Conservation (phyloP, 2,797 vertebrate species). For the Sebastes trivittatus region DNA sequence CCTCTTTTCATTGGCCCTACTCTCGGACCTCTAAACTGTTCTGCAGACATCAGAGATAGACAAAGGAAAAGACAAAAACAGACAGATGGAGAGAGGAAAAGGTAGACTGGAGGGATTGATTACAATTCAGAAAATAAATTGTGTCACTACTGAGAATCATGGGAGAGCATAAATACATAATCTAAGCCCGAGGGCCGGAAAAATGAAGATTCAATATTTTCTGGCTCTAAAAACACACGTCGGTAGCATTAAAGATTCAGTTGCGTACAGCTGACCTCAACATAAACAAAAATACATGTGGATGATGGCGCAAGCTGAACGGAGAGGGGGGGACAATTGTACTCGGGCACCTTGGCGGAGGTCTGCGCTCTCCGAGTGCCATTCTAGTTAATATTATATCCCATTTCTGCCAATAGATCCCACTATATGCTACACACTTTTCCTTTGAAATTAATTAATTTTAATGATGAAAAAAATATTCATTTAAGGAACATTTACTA, state of each 20-base stretch:
- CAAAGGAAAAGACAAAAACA: constrained; percentile 13
- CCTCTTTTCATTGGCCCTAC: constrained; percentile 22
- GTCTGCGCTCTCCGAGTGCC: too few species aligned
- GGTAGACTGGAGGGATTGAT: constrained; percentile 2
- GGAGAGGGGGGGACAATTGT: too few species aligned
- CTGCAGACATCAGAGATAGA: constrained; percentile 30
- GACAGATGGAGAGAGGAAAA: background rate
- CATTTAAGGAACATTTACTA: background rate
- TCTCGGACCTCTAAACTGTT: constrained; percentile 50
- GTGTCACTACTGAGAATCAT: background rate
- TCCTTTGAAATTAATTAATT: background rate
- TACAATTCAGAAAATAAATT: background rate
- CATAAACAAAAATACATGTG: too few species aligned
- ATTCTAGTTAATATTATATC: too few species aligned
- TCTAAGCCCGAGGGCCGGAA: background rate
- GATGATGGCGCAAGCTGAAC: too few species aligned
- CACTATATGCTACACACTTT: too few species aligned
- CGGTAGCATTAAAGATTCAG: background rate
- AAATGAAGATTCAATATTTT: background rate
- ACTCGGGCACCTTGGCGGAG: too few species aligned
- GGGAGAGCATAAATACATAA: background rate
- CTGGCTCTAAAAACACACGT: background rate
- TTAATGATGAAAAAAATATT: background rate
- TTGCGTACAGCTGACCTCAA: too few species aligned
- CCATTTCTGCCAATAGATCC: too few species aligned